These are phyloP conservation scores for rat (Rattus norvegicus) DNA, from an alignment of 2,113 vertebrate genomes.

Conservation along the genomic window GRCr8 NC_086020.1:140133501-140134000, in stretches of 20 bases:
- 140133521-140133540: background rate
- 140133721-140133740: background rate
- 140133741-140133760: background rate
- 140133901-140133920: background rate
- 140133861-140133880: background rate
- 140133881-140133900: background rate
- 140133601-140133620: slow-evolving; percentile 5
- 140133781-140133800: background rate
- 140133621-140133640: background rate
- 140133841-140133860: background rate
- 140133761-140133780: background rate
- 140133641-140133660: background rate
- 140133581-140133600: background rate
- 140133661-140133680: background rate
- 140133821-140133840: background rate
- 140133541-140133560: background rate
- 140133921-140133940: background rate
- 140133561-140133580: background rate
- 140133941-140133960: background rate
- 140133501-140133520: no score
- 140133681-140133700: background rate
- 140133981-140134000: background rate
- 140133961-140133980: slow-evolving; percentile 4
- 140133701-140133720: background rate
- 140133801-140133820: background rate